A percentile compares a stretch with the other conserved stretches of the same genome.
phyloP scores from a whole-genome alignment of 2,888 invertebrate species.

The Synanthedon formicaeformis region DNA sequence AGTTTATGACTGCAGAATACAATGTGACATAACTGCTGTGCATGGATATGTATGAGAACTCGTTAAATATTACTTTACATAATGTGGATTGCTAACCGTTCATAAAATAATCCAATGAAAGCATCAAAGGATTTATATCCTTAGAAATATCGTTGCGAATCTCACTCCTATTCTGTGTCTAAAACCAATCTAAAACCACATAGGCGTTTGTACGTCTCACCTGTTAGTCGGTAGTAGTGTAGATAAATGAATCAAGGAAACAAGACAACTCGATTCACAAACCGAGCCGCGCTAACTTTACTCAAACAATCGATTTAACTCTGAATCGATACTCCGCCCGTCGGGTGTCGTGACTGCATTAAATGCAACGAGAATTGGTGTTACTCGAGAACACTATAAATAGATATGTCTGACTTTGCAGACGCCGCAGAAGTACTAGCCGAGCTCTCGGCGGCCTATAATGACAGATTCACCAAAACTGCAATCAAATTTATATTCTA shows the following conservation, averaged over 20 bases:
- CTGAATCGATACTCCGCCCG: conserved; percentile 14
- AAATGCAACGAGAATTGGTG: conserved; percentile 29
- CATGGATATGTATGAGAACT: too few species aligned
- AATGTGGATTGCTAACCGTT: too few species aligned
- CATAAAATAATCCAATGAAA: too few species aligned
- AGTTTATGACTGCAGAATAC: too few species aligned
- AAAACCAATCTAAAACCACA: too few species aligned
- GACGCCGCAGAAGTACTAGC: conserved; percentile 36
- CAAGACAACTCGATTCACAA: neutral
- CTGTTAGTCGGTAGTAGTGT: neutral
- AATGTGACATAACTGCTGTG: too few species aligned
- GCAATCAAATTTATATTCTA: neutral
- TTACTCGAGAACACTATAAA: conserved; percentile 56
- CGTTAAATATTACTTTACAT: too few species aligned
- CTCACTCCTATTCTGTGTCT: too few species aligned
- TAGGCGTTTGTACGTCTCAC: too few species aligned
- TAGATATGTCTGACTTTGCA: conserved; percentile 56
- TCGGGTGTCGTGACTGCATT: conserved; percentile 19
- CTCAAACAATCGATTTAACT: conserved; percentile 30
- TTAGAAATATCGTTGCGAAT: too few species aligned
- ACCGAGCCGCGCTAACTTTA: conserved; percentile 2
- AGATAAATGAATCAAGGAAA: neutral
- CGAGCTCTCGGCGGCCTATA: conserved; percentile 15
- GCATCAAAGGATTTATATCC: too few species aligned
- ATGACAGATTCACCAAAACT: neutral